These are phyloP conservation scores for Plebejus melissa DNA, from an alignment of 2,888 invertebrate genomes.

Conservation along the genomic window DNA sequence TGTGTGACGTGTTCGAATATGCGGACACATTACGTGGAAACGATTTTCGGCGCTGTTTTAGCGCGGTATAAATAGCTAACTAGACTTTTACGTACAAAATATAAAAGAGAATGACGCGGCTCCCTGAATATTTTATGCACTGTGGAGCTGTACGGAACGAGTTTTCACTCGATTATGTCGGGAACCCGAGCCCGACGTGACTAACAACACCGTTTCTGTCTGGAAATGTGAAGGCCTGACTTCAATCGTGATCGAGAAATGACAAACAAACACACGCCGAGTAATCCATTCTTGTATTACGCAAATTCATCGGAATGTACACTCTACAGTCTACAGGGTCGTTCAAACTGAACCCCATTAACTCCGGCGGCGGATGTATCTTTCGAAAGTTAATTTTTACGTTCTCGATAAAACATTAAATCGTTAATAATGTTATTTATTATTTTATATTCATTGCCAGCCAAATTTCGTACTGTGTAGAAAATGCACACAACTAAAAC, in stretches of 20 bases:
- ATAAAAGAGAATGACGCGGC: constrained; percentile 12
- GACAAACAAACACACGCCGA: constrained; percentile 13
- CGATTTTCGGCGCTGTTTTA: constrained; percentile 47
- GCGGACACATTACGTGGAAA: constrained; percentile 43
- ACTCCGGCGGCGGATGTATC: neutral
- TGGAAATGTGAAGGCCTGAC: constrained; percentile 9
- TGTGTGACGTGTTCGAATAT: constrained; percentile 52
- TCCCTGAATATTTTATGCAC: constrained; percentile 6
- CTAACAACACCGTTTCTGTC: neutral
- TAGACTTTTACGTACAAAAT: constrained; percentile 30
- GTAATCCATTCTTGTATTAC: constrained; percentile 13
- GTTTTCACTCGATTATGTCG: constrained; percentile 5
- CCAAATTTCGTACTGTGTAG: neutral
- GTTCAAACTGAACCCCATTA: neutral
- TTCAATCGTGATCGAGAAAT: constrained; percentile 16
- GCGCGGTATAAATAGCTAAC: constrained; percentile 39
- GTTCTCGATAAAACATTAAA: neutral
- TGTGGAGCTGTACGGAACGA: neutral
- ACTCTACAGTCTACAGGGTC: constrained; percentile 6
- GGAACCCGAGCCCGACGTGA: neutral
- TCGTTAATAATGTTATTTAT: neutral
- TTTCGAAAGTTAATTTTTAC: constrained; percentile 8
- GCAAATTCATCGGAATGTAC: constrained; percentile 14
- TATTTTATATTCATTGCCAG: neutral
- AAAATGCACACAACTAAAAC: neutral